Percentiles rank a stretch among this genome's conserved stretches.
Conservation (phyloP, 2,113 vertebrate genomes). For the Dasyornis broadbenti region DNA sequence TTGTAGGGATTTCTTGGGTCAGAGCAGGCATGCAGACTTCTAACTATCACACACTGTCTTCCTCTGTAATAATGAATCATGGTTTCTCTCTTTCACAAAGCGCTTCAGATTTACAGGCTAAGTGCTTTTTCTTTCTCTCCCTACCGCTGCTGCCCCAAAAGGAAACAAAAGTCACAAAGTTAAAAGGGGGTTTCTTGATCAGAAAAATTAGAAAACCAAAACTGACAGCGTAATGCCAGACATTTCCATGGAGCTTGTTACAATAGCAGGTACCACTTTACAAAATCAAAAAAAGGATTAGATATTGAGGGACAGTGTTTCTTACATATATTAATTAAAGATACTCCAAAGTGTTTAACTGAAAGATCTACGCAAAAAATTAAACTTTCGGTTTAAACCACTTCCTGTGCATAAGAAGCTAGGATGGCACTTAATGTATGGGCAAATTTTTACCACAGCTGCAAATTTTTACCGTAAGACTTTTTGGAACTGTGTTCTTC, state of each 20-base stretch:
- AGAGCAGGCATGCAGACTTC: neutral
- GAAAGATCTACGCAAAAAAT: neutral
- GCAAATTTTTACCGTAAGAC: too few species aligned
- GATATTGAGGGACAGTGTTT: neutral
- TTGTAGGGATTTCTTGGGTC: neutral
- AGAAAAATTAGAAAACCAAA: neutral
- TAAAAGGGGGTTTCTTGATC: neutral
- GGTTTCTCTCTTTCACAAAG: neutral
- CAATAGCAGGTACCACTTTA: neutral
- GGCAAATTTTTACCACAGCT: neutral
- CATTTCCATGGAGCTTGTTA: neutral
- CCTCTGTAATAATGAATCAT: neutral
- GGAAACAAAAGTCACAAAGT: neutral
- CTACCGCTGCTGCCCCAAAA: neutral
- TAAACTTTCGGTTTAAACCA: neutral
- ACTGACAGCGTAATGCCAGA: neutral
- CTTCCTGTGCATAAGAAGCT: neutral
- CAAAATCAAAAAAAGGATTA: neutral
- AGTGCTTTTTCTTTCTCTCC: neutral
- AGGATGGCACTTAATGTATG: neutral
- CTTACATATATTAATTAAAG: neutral
- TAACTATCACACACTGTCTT: neutral
- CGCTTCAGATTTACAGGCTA: neutral
- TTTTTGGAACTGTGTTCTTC: neutral
- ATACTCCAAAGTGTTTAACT: neutral